A percentile compares a stretch with the other conserved stretches of the same genome.
These are phyloP conservation scores for Sitodiplosis mosellana DNA, from an alignment of 1,140 invertebrate genomes.

Conservation along the genomic window DNA sequence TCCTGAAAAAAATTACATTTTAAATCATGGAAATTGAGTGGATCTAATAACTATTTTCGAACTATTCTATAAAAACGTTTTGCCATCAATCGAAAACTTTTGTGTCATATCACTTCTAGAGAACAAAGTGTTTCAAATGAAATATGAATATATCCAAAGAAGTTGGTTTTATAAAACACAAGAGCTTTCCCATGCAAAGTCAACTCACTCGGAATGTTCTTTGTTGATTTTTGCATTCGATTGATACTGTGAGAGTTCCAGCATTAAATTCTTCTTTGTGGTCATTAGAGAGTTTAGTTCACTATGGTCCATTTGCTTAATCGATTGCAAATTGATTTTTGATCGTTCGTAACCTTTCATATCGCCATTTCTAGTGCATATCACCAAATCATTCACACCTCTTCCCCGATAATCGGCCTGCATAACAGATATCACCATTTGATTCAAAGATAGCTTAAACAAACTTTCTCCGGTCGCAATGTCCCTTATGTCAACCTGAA, in stretches of 20 bases:
- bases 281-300: constrained; percentile 60
- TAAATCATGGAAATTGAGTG: no score
- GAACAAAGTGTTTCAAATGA: no score
- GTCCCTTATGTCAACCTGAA: constrained; percentile 62
- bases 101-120: no score
- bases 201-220: constrained; percentile 12
- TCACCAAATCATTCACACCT: constrained; percentile 66
- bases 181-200: no score
- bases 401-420: constrained; percentile 70
- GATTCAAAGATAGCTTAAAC: constrained; percentile 42
- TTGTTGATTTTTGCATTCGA: constrained; percentile 27
- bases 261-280: constrained; percentile 59
- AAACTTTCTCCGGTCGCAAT: constrained; percentile 66
- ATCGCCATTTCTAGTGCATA: constrained; percentile 70
- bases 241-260: constrained; percentile 71
- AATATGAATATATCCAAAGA: no score
- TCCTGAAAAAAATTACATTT: no score
- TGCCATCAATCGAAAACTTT: no score
- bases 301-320: constrained; percentile 42
- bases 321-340: constrained; percentile 20
- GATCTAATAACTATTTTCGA: no score
- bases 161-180: no score
- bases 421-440: constrained; percentile 45
- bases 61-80: no score
- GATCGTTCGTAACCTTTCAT: constrained; percentile 56